A percentile compares a stretch with the other conserved stretches of the same genome.
Conservation (phyloP, 2,113 vertebrate genomes). For the Gobio gobio region DNA sequence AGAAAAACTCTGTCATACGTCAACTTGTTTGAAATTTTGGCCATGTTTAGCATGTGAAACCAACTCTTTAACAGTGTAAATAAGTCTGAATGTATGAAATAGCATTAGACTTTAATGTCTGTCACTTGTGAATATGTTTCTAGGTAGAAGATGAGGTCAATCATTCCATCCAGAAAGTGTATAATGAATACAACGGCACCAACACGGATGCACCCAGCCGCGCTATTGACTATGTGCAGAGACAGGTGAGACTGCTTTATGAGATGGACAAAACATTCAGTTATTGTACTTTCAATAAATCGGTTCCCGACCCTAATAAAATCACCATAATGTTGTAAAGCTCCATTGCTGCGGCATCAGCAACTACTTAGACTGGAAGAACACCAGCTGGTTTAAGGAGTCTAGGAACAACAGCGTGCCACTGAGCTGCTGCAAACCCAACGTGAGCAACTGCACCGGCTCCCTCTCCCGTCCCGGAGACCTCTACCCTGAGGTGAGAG, state of each 20-base stretch:
- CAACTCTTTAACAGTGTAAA: no score
- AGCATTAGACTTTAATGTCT: not conserved
- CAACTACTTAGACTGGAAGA: slow-evolving; percentile 95
- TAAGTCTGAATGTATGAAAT: no score
- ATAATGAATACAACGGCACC: slow-evolving; percentile 92
- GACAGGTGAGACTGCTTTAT: slow-evolving; percentile 82
- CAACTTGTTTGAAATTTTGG: no score
- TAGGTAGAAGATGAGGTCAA: slow-evolving; percentile 95
- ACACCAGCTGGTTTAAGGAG: slow-evolving; percentile 92
- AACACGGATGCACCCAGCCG: slow-evolving; percentile 93
- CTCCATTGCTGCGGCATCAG: slow-evolving; percentile 94
- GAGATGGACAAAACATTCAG: not conserved
- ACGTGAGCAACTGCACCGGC: slow-evolving; percentile 87
- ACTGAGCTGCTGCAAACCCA: slow-evolving; percentile 91
- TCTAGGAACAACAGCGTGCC: slow-evolving; percentile 95
- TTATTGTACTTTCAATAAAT: not conserved
- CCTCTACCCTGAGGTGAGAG: slow-evolving; percentile 90
- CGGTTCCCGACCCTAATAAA: not conserved
- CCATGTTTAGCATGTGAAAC: no score
- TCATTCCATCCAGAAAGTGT: slow-evolving; percentile 92
- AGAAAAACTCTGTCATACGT: no score
- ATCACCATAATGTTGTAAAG: slow-evolving; percentile 65
- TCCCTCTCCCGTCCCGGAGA: slow-evolving; percentile 83
- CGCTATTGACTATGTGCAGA: slow-evolving; percentile 97
- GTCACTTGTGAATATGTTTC: slow-evolving; percentile 50